These are phyloP conservation scores for Agraylea sexmaculata DNA, from an alignment of 1,140 invertebrate species.

Conservation along the genomic window DNA sequence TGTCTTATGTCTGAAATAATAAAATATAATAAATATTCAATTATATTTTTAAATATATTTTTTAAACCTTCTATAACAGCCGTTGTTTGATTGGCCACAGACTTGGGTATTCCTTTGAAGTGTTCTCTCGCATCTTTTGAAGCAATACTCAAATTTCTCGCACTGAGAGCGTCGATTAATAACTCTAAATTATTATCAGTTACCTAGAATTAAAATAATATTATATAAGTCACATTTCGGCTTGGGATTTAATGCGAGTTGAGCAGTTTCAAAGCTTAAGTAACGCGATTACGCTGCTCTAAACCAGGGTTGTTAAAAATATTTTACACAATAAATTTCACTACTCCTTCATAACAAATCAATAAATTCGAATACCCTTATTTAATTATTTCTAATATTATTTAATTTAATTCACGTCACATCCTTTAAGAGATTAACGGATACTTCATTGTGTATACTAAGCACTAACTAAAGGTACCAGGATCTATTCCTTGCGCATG, in stretches of 20 bases:
- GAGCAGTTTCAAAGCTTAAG: neutral
- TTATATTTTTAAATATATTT: constrained; percentile 11
- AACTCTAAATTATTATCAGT: constrained; percentile 30
- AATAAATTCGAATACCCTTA: no score
- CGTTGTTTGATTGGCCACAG: constrained; percentile 30
- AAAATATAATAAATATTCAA: constrained; percentile 7
- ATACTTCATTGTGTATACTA: no score
- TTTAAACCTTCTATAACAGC: constrained; percentile 30
- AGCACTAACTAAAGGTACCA: no score
- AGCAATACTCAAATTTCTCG: constrained; percentile 32
- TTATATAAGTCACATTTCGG: constrained; percentile 5
- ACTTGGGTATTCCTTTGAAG: constrained; percentile 29
- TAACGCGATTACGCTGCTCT: no score
- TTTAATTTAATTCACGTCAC: no score
- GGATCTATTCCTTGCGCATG: no score
- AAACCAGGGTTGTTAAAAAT: no score
- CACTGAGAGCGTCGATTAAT: constrained; percentile 29
- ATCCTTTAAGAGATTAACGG: no score
- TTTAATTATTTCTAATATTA: no score
- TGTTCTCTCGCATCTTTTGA: constrained; percentile 30
- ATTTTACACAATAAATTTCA: no score
- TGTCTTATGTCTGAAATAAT: constrained; percentile 16
- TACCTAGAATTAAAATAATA: constrained; percentile 25
- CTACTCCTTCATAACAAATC: no score
- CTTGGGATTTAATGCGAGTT: neutral